Base-by-base conservation (phyloP, 2,797 vertebrate genomes). In the Darevskia mixta region DNA sequence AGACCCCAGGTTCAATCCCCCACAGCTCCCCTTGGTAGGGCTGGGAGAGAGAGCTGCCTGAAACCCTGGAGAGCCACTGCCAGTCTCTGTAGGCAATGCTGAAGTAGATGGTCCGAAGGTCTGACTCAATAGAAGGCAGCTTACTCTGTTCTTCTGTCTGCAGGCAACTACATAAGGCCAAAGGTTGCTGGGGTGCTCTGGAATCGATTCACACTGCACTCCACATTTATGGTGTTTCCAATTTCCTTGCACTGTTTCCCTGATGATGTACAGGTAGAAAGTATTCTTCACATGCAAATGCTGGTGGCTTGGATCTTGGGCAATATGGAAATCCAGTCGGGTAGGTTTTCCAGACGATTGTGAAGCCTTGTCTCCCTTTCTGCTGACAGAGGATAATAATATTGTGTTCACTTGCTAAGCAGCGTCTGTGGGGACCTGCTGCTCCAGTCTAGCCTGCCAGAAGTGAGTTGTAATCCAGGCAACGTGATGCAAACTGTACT, bases 301-400 rank as follows among this genome's bases (percentile, higher is more conserved):
- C 64, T 35, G 6, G 27, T 67, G 25, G 20, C 1, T 45, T 83
- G 72, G n/a, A 17, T 86, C 55, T 49, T 81, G 82, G 83, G 79
- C 58, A 61, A 6, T 87, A 77, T 4, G 90, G 93, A 91, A 93
- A 92, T 82, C 91, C 91, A 91, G 87, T 88, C 73, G 83, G 79
- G 82, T 86, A 20, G 3, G 2, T 90, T 86, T 94, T 77, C 72
- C 89, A 91, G 91, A 89, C 90, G 93, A 91, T 83, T 88, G 61
- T 82, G 18, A 87, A 89, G 85, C 77, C 89, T 87, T 77, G 29
- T 76, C 66, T 1, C 27, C 29, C 18, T 84, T 89, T 32, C 41
- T 18, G 2, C 13, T 85, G 89, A 82, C 17, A 20, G 88, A 41
- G 13, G 41, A 82, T 80, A 29, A 20, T 41, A 92, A 87, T 67